Conservation (phyloP, 2,888 invertebrate genomes). For the Pristionchus maxplancki region DNA sequence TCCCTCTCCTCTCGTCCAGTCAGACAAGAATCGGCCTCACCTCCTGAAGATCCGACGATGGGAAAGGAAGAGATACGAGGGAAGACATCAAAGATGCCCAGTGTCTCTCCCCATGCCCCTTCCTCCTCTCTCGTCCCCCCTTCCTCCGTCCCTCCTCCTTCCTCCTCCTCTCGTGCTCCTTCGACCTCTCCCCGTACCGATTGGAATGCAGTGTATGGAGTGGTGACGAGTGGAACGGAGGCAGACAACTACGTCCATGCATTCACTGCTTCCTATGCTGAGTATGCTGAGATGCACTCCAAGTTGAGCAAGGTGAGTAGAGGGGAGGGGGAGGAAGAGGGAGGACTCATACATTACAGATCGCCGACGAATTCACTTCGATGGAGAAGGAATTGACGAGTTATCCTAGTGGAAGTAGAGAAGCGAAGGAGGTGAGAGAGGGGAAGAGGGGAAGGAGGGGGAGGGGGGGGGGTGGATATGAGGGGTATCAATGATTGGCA, state of each 20-base stretch:
- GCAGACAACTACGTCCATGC: background rate
- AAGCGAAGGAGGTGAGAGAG: constrained; percentile 15
- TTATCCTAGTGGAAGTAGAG: constrained; percentile 1
- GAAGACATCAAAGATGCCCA: background rate
- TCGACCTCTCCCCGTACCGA: constrained; percentile 27
- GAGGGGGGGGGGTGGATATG: background rate
- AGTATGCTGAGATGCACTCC: constrained; percentile 20
- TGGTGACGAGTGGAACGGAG: background rate
- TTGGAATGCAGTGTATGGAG: constrained; percentile 6
- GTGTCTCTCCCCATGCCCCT: background rate
- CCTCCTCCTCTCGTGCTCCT: background rate
- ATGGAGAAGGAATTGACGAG: constrained; percentile 7
- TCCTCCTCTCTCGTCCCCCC: background rate
- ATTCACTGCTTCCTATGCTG: background rate
- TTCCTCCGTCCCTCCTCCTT: background rate
- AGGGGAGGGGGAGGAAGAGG: background rate
- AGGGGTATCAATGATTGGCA: background rate
- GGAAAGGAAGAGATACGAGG: background rate
- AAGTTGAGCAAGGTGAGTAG: background rate
- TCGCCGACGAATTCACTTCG: constrained; percentile 29
- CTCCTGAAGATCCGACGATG: constrained; percentile 63
- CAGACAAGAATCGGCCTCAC: constrained; percentile 60
- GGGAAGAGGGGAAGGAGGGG: background rate
- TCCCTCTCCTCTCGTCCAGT: background rate
- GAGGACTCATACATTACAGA: background rate